Percentiles rank a stretch among this genome's conserved stretches.
These are phyloP conservation scores for Glareola pratincola DNA, from an alignment of 2,113 vertebrate species.

Conservation along the genomic window DNA sequence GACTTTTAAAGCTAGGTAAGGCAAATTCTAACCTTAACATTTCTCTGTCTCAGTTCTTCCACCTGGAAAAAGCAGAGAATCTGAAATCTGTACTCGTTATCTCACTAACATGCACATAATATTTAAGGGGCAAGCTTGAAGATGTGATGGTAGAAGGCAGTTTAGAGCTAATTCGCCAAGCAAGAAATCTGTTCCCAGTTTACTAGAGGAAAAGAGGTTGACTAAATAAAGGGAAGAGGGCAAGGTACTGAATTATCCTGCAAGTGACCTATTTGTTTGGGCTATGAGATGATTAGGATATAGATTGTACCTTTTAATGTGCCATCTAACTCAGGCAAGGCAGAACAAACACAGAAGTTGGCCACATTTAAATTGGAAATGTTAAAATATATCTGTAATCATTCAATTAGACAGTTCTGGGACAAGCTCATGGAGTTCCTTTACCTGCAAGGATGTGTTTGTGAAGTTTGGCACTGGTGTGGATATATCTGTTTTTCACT, in stretches of 20 bases:
- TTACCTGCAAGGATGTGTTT: background rate
- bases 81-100: background rate
- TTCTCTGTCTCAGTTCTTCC: background rate
- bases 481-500: background rate
- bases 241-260: background rate
- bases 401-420: background rate
- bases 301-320: background rate
- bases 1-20: background rate
- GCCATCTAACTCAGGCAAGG: background rate
- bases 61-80: background rate
- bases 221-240: background rate
- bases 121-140: background rate
- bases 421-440: background rate
- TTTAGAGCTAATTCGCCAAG: background rate
- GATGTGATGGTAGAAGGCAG: background rate
- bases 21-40: background rate
- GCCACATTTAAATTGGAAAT: background rate
- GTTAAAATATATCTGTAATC: background rate
- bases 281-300: background rate
- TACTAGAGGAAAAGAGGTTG: background rate
- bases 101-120: background rate
- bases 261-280: background rate
- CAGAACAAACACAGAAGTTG: background rate
- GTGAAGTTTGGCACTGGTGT: background rate
- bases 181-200: background rate